Evolutionary conservation across 2,113 vertebrate genomes (phyloP).

Genomic region (Lucifuga dentata): DNA sequence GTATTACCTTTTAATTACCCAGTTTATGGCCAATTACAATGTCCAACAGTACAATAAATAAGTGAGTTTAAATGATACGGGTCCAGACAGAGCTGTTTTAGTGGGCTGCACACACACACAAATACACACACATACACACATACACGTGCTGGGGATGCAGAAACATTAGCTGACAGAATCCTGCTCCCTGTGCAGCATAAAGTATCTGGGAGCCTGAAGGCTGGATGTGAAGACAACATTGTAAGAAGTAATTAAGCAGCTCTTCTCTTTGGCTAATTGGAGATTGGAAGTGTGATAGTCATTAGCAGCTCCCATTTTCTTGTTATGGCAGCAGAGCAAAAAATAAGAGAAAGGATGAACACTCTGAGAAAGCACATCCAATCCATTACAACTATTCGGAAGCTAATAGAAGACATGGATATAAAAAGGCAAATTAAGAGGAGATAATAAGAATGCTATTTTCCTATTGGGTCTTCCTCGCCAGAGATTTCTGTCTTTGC

Average conservation of each 20-base stretch:
- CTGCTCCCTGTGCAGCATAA: conserved; percentile 34
- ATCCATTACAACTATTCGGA: conserved; percentile 10
- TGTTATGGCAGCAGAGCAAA: conserved; percentile 36
- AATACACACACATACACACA: too few species aligned
- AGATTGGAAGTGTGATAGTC: conserved; percentile 66
- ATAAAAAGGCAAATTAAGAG: conserved; percentile 35
- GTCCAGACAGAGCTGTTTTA: conserved; percentile 18
- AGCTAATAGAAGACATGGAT: conserved; percentile 21
- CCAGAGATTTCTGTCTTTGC: conserved; percentile 7
- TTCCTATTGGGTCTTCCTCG: conserved; percentile 7
- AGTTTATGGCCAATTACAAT: conserved; percentile 7
- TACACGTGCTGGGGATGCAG: not conserved
- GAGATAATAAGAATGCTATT: conserved; percentile 18
- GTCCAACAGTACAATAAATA: not conserved
- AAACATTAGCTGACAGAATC: conserved; percentile 34
- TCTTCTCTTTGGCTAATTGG: conserved; percentile 68
- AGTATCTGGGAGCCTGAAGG: conserved; percentile 46
- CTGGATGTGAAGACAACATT: conserved; percentile 54
- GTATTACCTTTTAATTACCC: not conserved
- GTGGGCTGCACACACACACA: conserved; percentile 9
- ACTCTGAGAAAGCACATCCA: conserved; percentile 11
- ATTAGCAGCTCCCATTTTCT: conserved; percentile 58
- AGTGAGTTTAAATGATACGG: conserved; percentile 21
- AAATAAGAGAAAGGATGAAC: conserved; percentile 23
- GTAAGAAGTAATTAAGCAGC: conserved; percentile 72